Evolutionary conservation across 2,888 invertebrate genomes (phyloP).

Genomic region (Poecilobothrus nobilitatus): DNA sequence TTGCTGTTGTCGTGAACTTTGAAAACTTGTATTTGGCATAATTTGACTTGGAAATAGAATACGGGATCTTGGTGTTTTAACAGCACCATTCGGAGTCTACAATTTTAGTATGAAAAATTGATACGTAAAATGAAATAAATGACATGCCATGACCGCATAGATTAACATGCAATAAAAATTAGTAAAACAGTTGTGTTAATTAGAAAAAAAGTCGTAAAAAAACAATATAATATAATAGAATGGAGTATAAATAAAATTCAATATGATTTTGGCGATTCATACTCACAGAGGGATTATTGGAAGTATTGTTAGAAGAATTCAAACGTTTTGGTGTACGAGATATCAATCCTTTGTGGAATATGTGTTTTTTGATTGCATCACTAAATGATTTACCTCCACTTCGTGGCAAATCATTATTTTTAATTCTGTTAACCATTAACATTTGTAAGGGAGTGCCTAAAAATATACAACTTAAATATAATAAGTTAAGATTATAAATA

Average conservation of each 20-base stretch:
- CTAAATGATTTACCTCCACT: conserved; percentile 55
- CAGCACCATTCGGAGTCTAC: conserved; percentile 38
- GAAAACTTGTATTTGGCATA: conserved; percentile 13
- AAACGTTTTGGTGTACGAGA: conserved; percentile 41
- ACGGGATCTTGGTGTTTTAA: conserved; percentile 36
- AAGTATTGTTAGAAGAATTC: conserved; percentile 21
- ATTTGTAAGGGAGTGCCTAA: conserved; percentile 65
- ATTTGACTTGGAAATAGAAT: conserved; percentile 42
- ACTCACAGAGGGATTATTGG: conserved; percentile 12
- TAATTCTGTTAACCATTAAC: conserved; percentile 49
- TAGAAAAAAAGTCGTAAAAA: too few relatives aligned
- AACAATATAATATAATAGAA: too few relatives aligned
- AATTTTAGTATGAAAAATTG: conserved; percentile 17
- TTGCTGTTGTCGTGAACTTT: background rate
- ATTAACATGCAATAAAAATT: background rate
- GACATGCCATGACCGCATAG: conserved; percentile 7
- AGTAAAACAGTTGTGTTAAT: background rate
- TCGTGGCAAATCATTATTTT: conserved; percentile 47
- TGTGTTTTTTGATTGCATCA: conserved; percentile 77
- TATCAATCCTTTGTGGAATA: conserved; percentile 64
- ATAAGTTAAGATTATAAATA: background rate
- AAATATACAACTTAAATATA: too few relatives aligned
- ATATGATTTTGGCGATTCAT: background rate
- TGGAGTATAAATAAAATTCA: background rate
- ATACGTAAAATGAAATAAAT: conserved; percentile 7